Base-by-base conservation (phyloP, 2,797 vertebrate species). In the Hippoglossus hippoglossus region DNA sequence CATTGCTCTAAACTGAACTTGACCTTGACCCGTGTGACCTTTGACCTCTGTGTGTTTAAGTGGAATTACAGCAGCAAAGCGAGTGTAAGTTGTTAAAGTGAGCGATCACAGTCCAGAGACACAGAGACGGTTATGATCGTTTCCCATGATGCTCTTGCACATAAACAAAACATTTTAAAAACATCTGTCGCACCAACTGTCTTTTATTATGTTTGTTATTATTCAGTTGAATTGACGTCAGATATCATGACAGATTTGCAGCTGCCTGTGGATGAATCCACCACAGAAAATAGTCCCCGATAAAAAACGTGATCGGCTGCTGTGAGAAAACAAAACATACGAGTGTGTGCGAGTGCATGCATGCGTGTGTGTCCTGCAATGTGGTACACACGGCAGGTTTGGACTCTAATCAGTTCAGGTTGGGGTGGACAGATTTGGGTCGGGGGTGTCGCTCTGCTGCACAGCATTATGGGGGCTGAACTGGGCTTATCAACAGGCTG, bases 401-500 rank as follows among this genome's bases (percentile, higher is more conserved):
- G 21, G 55, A 57, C 34, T 58, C 12, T 58, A 41, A 41, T 24
- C 34, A 22, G 61, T 61, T 51, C 26, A 69, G 26, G 50, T 15
- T 50, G 49, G 49, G 22, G 5, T 22, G 21, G 70, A 71, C 65
- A 73, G 71, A 75, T 65, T 75, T 67, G 73, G 47, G 72, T 61
- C 5, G 55, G 57, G 65, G 65, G 60, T 76, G 65, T 71, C 67
- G 34, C 65, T 73, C 52, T 0, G 5, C 52, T 66, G 71, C 65
- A 56, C 44, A 62, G 76, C 63, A 77, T 79, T 59, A 52, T 75
- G 67, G 63, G 60, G n/a, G 73, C 60, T 58, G 71, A 74, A 73
- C 52, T 21, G 62, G 69, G 75, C 68, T 81, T 76, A 77, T 83
- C 80, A 82, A 79, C 80, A 79, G 49, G 61, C 67, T 64, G 71